phyloP scores from a whole-genome alignment of 1,140 invertebrate species.

The Aradophagus sp. region DNA sequence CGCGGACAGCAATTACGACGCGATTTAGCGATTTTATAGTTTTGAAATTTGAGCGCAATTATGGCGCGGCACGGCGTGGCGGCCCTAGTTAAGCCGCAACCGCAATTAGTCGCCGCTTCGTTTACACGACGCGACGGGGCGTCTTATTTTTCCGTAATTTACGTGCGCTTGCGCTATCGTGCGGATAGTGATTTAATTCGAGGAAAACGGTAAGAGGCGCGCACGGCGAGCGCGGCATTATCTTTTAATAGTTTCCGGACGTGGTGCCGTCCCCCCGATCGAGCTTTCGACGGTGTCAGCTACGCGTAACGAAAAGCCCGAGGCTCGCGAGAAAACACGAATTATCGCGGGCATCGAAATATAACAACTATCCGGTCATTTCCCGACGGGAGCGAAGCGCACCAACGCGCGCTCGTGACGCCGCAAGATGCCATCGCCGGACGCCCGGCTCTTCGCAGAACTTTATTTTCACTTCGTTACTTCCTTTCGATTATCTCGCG shows the following conservation, averaged over 20 bases:
- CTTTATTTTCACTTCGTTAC: slow-evolving; percentile 64
- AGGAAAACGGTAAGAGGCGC: slow-evolving; percentile 49
- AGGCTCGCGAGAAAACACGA: slow-evolving; percentile 58
- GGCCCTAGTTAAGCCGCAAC: too few species aligned
- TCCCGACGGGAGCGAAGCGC: slow-evolving; percentile 56
- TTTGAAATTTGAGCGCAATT: too few species aligned
- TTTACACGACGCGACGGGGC: slow-evolving; percentile 39
- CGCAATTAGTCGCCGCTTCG: slow-evolving; percentile 47
- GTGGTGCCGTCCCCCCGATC: slow-evolving; percentile 57
- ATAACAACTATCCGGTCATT: slow-evolving; percentile 58
- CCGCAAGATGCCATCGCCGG: slow-evolving; percentile 48
- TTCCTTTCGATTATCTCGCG: slow-evolving; percentile 74
- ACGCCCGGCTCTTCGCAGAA: slow-evolving; percentile 47
- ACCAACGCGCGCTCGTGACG: slow-evolving; percentile 57
- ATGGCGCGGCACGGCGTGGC: too few species aligned
- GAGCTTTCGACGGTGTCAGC: slow-evolving; percentile 59
- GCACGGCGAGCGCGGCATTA: slow-evolving; percentile 50
- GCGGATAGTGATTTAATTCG: slow-evolving; percentile 58
- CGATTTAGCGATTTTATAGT: too few species aligned
- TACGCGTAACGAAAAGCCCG: slow-evolving; percentile 58
- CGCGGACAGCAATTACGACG: too few species aligned
- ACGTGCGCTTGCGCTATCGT: slow-evolving; percentile 44
- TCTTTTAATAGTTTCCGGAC: slow-evolving; percentile 62
- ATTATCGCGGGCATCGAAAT: slow-evolving; percentile 60
- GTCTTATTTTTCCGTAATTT: slow-evolving; percentile 57